Conservation (phyloP, 1,140 invertebrate species). For the Nephila pilipes region DNA sequence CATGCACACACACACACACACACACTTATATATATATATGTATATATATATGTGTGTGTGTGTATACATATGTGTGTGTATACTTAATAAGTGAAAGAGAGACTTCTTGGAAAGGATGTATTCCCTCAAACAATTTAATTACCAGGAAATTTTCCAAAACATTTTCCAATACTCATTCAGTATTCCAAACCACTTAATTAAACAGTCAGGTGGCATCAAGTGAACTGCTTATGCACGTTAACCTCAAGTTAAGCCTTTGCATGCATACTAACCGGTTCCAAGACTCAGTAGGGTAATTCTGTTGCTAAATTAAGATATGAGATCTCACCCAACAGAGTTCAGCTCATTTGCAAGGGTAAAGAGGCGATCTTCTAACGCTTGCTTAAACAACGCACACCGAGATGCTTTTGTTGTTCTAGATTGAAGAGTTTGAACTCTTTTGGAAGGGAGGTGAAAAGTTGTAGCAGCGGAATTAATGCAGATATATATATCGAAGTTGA, state of each 20-base stretch:
- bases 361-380: not conserved
- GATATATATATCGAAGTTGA: not conserved
- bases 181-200: not conserved
- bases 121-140: too few relatives aligned
- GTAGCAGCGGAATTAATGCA: not conserved
- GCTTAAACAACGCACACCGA: not conserved
- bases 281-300: not conserved
- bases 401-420: not conserved
- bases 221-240: slow-evolving; percentile 5
- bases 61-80: too few relatives aligned
- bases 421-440: not conserved
- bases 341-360: slow-evolving; percentile 42
- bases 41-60: too few relatives aligned
- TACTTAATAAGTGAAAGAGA: too few relatives aligned
- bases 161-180: not conserved
- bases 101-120: too few relatives aligned
- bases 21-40: too few relatives aligned
- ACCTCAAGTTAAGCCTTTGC: not conserved
- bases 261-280: not conserved
- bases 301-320: slow-evolving; percentile 36
- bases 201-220: not conserved
- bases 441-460: not conserved
- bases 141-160: too few relatives aligned
- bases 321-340: not conserved
- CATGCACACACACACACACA: too few relatives aligned